These are phyloP conservation scores for Phaethornis superciliosus DNA, from an alignment of 2,113 vertebrate species.

Conservation along the genomic window DNA sequence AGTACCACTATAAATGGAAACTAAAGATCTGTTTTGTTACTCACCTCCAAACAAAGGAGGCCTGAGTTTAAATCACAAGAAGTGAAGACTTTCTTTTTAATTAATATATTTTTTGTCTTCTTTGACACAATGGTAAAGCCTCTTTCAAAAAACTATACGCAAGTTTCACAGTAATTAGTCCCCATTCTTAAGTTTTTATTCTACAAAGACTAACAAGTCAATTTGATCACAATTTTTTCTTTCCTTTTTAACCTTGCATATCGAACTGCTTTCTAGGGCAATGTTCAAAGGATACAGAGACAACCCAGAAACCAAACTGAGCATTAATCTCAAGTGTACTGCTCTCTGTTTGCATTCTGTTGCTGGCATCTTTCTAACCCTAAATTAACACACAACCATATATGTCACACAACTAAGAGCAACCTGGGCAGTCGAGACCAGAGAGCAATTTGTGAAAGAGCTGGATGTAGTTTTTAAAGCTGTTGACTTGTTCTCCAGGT, in stretches of 20 bases:
- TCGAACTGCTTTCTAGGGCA: not conserved
- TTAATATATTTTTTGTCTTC: not conserved
- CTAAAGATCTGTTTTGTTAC: constrained; percentile 20
- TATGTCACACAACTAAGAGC: not conserved
- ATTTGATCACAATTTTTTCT: not conserved
- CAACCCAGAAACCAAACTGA: not conserved
- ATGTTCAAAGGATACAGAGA: not conserved
- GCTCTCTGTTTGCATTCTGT: not conserved
- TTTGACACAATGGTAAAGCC: not conserved
- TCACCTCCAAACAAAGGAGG: constrained; percentile 27
- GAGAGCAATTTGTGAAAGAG: not conserved
- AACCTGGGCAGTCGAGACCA: not conserved
- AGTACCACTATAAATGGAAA: constrained; percentile 45
- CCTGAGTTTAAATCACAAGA: not conserved
- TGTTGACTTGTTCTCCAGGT: not conserved
- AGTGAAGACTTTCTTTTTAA: not conserved
- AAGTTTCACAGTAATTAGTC: not conserved
- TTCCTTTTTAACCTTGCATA: not conserved
- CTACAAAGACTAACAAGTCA: not conserved
- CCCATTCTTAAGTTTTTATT: not conserved
- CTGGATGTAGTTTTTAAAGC: not conserved
- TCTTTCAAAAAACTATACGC: not conserved
- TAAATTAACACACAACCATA: not conserved
- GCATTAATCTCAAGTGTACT: not conserved
- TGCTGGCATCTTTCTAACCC: not conserved